Evolutionary conservation across 2,113 vertebrate genomes (phyloP).

Genomic region (Fukomys damarensis): DNA sequence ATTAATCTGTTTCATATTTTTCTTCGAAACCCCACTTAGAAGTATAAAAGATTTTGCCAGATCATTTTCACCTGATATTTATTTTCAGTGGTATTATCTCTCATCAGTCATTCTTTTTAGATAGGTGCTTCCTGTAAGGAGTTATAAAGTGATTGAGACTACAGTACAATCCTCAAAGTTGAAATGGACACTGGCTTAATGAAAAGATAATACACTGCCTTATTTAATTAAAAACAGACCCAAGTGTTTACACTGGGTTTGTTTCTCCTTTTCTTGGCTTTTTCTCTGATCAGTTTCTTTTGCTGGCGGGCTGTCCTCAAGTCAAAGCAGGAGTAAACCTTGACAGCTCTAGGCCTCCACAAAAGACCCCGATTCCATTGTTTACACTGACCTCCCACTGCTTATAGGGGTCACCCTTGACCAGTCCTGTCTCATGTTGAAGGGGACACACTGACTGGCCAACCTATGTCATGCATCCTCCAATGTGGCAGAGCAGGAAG

Average conservation of each 20-base stretch:
- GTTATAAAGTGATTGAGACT: background rate
- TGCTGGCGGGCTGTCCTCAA: background rate
- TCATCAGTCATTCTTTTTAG: slow-evolving; percentile 11
- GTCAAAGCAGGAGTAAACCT: background rate
- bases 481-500: background rate
- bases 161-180: background rate
- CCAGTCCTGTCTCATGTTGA: background rate
- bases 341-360: background rate
- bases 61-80: slow-evolving; percentile 52
- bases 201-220: background rate
- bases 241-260: background rate
- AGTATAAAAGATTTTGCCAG: slow-evolving; percentile 11
- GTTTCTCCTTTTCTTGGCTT: background rate
- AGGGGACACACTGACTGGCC: background rate
- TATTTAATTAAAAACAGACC: background rate
- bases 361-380: background rate
- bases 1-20: slow-evolving; percentile 51
- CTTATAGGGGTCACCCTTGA: background rate
- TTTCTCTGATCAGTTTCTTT: background rate
- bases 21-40: slow-evolving; percentile 50
- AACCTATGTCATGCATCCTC: background rate
- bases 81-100: background rate
- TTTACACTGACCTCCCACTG: background rate
- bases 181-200: background rate
- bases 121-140: background rate